Conservation (phyloP, 2,797 vertebrate genomes). For the Cyclopterus lumpus region DNA sequence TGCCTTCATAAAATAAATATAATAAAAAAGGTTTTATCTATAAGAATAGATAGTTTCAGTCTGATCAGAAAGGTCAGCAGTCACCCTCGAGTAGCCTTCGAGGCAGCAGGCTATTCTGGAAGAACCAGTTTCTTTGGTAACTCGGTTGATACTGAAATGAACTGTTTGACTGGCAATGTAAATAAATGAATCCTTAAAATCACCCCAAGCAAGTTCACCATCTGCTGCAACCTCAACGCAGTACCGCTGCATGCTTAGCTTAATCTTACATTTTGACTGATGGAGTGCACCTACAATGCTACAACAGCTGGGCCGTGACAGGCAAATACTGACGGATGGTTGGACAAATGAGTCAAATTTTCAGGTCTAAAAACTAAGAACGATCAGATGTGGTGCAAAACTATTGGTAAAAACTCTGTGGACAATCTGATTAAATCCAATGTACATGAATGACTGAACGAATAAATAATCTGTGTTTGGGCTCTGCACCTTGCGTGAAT, state of each 20-base stretch:
- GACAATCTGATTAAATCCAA: neutral
- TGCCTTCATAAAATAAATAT: neutral
- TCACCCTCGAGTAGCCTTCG: neutral
- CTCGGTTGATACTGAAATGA: neutral
- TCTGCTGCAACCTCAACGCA: slow-evolving; percentile 12
- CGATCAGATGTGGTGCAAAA: neutral
- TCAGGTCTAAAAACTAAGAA: neutral
- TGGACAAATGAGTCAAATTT: neutral
- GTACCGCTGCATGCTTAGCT: neutral
- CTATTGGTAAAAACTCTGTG: neutral
- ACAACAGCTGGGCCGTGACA: neutral
- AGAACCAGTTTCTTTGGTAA: neutral
- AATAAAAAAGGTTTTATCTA: neutral
- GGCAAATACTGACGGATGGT: neutral
- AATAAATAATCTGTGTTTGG: slow-evolving; percentile 3
- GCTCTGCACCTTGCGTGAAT: slow-evolving; percentile 53
- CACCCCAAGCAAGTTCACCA: slow-evolving; percentile 5
- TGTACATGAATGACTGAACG: neutral
- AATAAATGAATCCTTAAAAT: slow-evolving; percentile 5
- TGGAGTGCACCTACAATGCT: slow-evolving; percentile 7
- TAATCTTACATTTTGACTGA: slow-evolving; percentile 9
- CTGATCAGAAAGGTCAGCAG: neutral
- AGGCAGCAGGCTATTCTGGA: neutral
- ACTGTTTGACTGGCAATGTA: neutral
- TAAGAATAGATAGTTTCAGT: neutral